Conservation (phyloP, 2,113 vertebrate species). For the Poeciliopsis prolifica region DNA sequence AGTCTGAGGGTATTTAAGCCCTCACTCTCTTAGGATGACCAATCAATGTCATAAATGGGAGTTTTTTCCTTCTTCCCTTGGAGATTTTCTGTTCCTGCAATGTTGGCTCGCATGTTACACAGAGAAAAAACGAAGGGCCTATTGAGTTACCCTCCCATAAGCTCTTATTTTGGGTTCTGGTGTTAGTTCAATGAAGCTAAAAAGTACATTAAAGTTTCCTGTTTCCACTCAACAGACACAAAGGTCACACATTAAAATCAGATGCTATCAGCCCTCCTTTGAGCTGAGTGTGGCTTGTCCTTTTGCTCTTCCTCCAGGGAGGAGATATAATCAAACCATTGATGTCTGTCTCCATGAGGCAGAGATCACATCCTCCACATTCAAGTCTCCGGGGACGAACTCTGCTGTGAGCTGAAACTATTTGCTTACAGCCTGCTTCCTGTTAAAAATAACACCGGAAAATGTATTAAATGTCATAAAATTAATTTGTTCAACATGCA, state of each 20-base stretch:
- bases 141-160: not conserved
- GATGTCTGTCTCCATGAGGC: slow-evolving; percentile 19
- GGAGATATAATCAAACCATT: slow-evolving; percentile 29
- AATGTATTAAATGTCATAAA: not conserved
- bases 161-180: not conserved
- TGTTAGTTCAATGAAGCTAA: not conserved
- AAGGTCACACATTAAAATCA: not conserved
- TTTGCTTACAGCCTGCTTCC: not conserved
- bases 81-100: not conserved
- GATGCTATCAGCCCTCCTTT: slow-evolving; percentile 16
- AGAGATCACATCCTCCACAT: slow-evolving; percentile 5
- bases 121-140: not conserved
- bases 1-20: no score
- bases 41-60: no score
- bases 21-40: no score
- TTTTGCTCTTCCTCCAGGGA: slow-evolving; percentile 17
- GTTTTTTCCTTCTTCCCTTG: no score
- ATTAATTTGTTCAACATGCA: not conserved
- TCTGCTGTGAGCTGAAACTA: not conserved
- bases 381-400: not conserved
- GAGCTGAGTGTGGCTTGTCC: slow-evolving; percentile 21
- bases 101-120: not conserved
- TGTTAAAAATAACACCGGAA: not conserved
- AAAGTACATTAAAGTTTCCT: not conserved
- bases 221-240: not conserved